Base-by-base conservation (phyloP, 64 coral and sea anemone species). In the Montipora sp. region DNA sequence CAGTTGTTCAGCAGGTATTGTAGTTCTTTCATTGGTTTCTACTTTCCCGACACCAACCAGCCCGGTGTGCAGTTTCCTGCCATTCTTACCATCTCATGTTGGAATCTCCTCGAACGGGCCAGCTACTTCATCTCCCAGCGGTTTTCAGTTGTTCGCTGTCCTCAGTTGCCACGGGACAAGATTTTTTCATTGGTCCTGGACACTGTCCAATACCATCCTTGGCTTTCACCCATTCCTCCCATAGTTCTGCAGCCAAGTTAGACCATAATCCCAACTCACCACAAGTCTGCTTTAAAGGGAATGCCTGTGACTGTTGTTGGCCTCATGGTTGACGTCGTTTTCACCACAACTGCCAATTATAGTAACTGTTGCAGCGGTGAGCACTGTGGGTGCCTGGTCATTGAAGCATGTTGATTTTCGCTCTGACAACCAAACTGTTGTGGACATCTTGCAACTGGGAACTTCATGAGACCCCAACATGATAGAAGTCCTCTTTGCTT, bases 201-300 rank as follows among this genome's bases (percentile, higher is more conserved):
- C 10, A 55, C 51, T 55, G 1, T 55, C 5, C 1, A 1, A 55
- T 55, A 55, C 10, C 51, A 8, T 53, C 51, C 8, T 53, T 53
- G 51, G 51, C 51, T 8, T 53, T 8, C 51, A 53, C 51, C 51
- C 51, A 53, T 53, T 90, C 19, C 76, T 57, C 58, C 77, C 47
- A 13, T 47, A 84, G 75, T 63, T 79, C 51, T 11, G 65, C 36
- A 18, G n/a, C 19, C 18, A 14, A 19, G 74, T 63, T 21, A 74
- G 1, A 18, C 12, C 59, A 77, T 92, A 59, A 67, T 80, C 21
- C 72, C 83, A 3, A 92, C 74, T 45, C 51, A 84, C 5, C 50
- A 92, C 57, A 21, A 1, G 81, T 87, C 5, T 92, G 91, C 51
- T 92, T 87, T 51, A 19, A 14, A 5, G 90, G 50, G 8, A 53